A percentile compares a stretch with the other conserved stretches of the same genome.
These are phyloP conservation scores for Sinocyclocheilus grahami DNA, from an alignment of 2,113 vertebrate species.

Conservation along the genomic window DNA sequence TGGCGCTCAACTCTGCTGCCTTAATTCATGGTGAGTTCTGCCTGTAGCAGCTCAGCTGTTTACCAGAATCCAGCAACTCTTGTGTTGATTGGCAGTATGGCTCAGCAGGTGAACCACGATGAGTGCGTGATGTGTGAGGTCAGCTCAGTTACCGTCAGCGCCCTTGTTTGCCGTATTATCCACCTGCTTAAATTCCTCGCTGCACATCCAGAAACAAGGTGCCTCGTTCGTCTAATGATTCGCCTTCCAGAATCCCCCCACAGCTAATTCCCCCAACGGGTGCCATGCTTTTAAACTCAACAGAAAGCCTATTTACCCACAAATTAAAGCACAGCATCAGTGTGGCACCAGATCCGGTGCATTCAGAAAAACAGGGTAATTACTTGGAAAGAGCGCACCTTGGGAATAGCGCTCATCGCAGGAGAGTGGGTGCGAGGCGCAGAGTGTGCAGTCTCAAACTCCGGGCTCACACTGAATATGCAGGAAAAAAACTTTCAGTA, in stretches of 20 bases:
- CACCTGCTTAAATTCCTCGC: conserved; percentile 46
- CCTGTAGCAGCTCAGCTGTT: conserved; percentile 38
- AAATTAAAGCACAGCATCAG: conserved; percentile 67
- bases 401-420: conserved; percentile 63
- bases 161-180: conserved; percentile 47
- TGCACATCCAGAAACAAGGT: conserved; percentile 51
- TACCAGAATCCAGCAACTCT: conserved; percentile 33
- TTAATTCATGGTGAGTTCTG: conserved; percentile 20
- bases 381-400: conserved; percentile 66
- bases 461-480: conserved; percentile 51
- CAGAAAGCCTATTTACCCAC: conserved; percentile 73
- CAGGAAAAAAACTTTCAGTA: conserved; percentile 47
- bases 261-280: conserved; percentile 62
- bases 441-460: conserved; percentile 42
- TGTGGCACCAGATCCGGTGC: conserved; percentile 57
- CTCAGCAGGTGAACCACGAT: conserved; percentile 40
- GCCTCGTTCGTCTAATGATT: conserved; percentile 58
- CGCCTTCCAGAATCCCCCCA: conserved; percentile 58
- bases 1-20: not conserved
- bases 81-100: conserved; percentile 39
- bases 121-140: conserved; percentile 54
- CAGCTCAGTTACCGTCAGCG: conserved; percentile 60
- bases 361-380: conserved; percentile 68
- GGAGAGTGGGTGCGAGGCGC: conserved; percentile 60
- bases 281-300: conserved; percentile 69